Conservation (phyloP, 2,797 vertebrate genomes). For the Eulemur rubriventer region DNA sequence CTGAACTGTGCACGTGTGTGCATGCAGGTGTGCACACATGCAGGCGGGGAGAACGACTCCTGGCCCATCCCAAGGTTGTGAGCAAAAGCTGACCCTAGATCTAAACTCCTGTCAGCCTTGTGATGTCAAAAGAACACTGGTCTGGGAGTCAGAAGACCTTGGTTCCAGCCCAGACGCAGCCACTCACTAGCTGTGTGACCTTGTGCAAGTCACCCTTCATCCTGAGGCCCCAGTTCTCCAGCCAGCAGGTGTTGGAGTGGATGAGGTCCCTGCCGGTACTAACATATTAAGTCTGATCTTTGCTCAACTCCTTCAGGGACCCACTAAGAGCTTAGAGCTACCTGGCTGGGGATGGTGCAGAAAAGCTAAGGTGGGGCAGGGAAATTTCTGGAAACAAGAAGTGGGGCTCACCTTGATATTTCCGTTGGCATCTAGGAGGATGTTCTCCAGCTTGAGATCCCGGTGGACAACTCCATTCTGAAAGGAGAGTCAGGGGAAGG, state of each 20-base stretch:
- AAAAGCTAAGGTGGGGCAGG: neutral
- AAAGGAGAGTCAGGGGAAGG: constrained; percentile 19
- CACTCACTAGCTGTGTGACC: neutral
- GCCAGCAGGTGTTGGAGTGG: neutral
- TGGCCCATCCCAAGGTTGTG: neutral
- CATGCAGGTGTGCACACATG: rapidly evolving
- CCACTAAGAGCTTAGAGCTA: too few relatives aligned
- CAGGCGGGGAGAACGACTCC: neutral
- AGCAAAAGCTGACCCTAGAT: neutral
- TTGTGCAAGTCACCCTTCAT: neutral
- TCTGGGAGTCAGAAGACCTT: neutral
- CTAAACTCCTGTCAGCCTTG: neutral
- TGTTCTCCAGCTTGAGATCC: constrained; percentile 98
- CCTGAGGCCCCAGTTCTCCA: neutral
- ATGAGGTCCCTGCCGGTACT: neutral
- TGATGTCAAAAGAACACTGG: neutral
- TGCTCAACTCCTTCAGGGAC: neutral
- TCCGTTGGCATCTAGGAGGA: constrained; percentile 93
- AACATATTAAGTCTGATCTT: neutral
- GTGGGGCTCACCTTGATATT: constrained; percentile 94
- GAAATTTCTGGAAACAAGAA: neutral
- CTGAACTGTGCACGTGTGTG: neutral
- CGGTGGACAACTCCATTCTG: constrained; percentile 97
- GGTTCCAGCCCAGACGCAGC: neutral
- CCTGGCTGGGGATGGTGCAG: neutral